A percentile compares a stretch with the other conserved stretches of the same genome.
These are phyloP conservation scores for Hoplias malabaricus DNA, from an alignment of 2,113 vertebrate genomes.

Conservation along the genomic window DNA sequence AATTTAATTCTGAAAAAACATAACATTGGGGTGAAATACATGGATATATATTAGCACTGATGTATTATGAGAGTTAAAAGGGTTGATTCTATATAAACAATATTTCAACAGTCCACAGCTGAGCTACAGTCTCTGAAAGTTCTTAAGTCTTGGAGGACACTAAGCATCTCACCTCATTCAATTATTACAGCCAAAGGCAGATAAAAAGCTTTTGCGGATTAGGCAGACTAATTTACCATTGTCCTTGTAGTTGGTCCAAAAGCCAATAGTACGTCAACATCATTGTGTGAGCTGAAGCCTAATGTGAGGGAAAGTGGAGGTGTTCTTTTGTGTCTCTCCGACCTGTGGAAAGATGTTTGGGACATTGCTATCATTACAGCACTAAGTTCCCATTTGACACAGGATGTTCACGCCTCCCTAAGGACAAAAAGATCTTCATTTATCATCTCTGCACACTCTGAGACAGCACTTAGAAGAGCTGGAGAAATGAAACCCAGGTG, in stretches of 20 bases:
- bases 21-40: too few relatives aligned
- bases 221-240: slow-evolving; percentile 44
- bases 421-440: slow-evolving; percentile 24
- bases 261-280: slow-evolving; percentile 42
- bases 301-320: slow-evolving; percentile 11
- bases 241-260: slow-evolving; percentile 46
- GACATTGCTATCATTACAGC: slow-evolving; percentile 22
- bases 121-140: slow-evolving; percentile 9
- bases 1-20: too few relatives aligned
- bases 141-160: slow-evolving; percentile 37
- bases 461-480: slow-evolving; percentile 18
- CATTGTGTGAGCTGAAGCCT: slow-evolving; percentile 34
- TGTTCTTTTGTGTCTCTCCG: not conserved
- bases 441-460: slow-evolving; percentile 16
- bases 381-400: slow-evolving; percentile 13
- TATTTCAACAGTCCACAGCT: slow-evolving; percentile 11
- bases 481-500: slow-evolving; percentile 1
- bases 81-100: not conserved
- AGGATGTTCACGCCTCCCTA: slow-evolving; percentile 24
- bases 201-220: slow-evolving; percentile 58
- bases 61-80: too few relatives aligned
- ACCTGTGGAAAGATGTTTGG: slow-evolving; percentile 20
- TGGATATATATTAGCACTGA: too few relatives aligned
- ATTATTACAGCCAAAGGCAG: slow-evolving; percentile 35
- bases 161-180: slow-evolving; percentile 17